Conservation (phyloP, 2,797 vertebrate genomes). For the Acipenser transmontanus region DNA sequence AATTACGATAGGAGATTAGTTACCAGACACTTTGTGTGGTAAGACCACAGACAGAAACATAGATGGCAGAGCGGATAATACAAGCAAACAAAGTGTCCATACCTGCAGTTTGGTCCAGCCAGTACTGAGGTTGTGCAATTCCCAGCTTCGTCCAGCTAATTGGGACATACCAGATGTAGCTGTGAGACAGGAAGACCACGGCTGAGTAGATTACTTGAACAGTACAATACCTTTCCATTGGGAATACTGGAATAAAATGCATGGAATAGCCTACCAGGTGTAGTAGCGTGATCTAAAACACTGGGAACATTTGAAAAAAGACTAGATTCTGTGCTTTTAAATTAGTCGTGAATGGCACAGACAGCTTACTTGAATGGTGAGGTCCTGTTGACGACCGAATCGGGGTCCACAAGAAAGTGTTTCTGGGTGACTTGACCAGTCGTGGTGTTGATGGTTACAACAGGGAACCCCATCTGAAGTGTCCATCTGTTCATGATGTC, state of each 20-base stretch:
- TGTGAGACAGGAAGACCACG: constrained; percentile 34
- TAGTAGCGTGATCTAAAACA: too few relatives aligned
- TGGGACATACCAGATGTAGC: constrained; percentile 82
- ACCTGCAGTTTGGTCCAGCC: constrained; percentile 64
- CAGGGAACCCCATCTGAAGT: constrained; percentile 91
- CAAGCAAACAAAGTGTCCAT: constrained; percentile 1
- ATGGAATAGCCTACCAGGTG: too few relatives aligned
- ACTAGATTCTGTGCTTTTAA: too few relatives aligned
- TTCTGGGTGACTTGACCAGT: constrained; percentile 62
- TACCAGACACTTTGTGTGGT: not conserved
- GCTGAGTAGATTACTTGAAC: not conserved
- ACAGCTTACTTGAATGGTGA: constrained; percentile 73
- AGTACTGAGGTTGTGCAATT: constrained; percentile 7
- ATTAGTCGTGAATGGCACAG: not conserved
- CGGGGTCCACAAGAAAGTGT: constrained; percentile 80
- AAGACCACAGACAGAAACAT: not conserved
- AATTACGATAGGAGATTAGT: not conserved
- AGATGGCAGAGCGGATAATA: not conserved
- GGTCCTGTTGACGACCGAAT: constrained; percentile 57
- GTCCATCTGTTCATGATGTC: constrained; percentile 88
- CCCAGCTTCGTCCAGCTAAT: constrained; percentile 58
- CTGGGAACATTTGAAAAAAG: too few relatives aligned
- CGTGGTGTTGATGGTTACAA: constrained; percentile 71
- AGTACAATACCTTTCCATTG: too few relatives aligned
- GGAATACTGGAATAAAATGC: too few relatives aligned